Percentiles rank a stretch among this genome's conserved stretches.
These are phyloP conservation scores for Thaleichthys pacificus DNA, from an alignment of 2,797 vertebrate species.

Conservation along the genomic window DNA sequence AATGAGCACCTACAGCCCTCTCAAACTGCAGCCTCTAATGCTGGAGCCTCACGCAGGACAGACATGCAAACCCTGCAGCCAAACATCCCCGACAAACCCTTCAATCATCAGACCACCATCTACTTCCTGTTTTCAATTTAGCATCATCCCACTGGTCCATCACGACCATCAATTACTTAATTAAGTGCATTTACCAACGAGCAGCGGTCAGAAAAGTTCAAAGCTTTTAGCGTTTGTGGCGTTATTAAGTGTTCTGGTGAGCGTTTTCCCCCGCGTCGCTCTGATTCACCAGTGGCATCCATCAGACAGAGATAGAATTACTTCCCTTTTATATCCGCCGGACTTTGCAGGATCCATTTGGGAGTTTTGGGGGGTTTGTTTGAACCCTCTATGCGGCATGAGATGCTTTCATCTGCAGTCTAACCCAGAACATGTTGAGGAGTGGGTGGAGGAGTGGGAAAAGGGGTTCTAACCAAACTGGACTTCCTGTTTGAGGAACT, in stretches of 20 bases:
- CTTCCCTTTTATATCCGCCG: conserved; percentile 38
- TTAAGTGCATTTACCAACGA: conserved; percentile 58
- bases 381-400: conserved; percentile 16
- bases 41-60: no score
- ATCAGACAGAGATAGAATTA: conserved; percentile 55
- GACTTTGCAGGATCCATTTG: conserved; percentile 41
- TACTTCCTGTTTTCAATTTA: conserved; percentile 29
- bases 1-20: no score
- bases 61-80: no score
- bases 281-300: conserved; percentile 56
- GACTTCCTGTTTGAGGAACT: no score
- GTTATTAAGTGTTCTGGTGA: conserved; percentile 57
- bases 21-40: no score
- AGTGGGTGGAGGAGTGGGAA: no score
- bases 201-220: conserved; percentile 51
- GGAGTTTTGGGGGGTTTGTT: conserved; percentile 12
- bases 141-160: conserved; percentile 42
- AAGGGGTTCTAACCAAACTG: no score
- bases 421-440: conserved; percentile 52
- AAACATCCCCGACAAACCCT: no score
- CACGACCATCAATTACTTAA: conserved; percentile 61
- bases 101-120: no score
- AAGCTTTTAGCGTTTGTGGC: conserved; percentile 62
- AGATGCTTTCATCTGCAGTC: conserved; percentile 49
- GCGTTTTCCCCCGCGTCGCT: conserved; percentile 51